Evolutionary conservation across 2,888 invertebrate genomes (phyloP), one percentile per base, ranked within the genome.

Genomic region (Globia sparganii): DNA sequence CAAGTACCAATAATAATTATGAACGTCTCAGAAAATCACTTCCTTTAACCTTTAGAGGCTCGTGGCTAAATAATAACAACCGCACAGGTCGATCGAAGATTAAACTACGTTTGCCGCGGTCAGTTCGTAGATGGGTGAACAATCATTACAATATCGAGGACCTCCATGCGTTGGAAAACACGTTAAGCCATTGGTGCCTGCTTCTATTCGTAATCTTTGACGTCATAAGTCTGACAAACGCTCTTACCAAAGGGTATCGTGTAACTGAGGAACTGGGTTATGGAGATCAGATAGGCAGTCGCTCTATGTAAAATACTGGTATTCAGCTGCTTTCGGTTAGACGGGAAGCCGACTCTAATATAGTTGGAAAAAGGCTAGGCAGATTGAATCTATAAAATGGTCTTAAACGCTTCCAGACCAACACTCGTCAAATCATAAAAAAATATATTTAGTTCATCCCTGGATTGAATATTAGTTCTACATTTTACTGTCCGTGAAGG

Each of bases 1-100:
- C 13, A 37, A 61, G n/a, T 43, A 4, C 25, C 34, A 21, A 34
- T 77, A 77, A 58, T 65, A 76, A 58, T 46, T 15, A 56, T 18
- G 13, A n/a, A 71, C 15, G 15, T 65, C n/a, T 58, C n/a, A 18
- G 46, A 65, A 66, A 77, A 61, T 53, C 2, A 21, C 37, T 70
- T 76, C 37, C 37, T 67, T n/a, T 37, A 31, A 8, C 43, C 21
- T 58, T 28, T 15, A 58, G 2, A 1, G 18, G 28, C 18, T 31
- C 28, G 28, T 59, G 3, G 28, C 6, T 28, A 58, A 58, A 6
- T 2, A 58, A 28, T 28, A 28, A 28, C 15, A 58, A n/a, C 11
- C 11, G 13, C 28, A 58, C 28, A 56, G 28, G 58, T 58, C 2
- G 58, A 58, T 6, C 2, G 28, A 28, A 58, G 58, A 18, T 8